A percentile compares a stretch with the other conserved stretches of the same genome.
These are phyloP conservation scores for Rhinoderma darwinii DNA, from an alignment of 2,113 vertebrate genomes.

Conservation along the genomic window DNA sequence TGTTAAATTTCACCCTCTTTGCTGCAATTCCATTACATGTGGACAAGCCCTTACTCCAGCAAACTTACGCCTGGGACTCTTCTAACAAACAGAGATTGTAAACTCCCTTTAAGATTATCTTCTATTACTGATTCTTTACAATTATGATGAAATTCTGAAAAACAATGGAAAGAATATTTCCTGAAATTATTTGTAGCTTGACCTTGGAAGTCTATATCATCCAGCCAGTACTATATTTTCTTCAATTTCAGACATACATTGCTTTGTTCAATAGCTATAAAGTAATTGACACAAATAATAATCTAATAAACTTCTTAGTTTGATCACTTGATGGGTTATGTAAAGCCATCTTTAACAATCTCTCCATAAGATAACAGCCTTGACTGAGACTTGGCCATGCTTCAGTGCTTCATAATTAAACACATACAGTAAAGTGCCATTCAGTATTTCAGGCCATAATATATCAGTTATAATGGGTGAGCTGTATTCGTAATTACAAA, in stretches of 20 bases:
- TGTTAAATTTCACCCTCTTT: too few relatives aligned
- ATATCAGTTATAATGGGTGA: not conserved
- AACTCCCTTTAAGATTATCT: too few relatives aligned
- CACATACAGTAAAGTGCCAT: not conserved
- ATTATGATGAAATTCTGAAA: not conserved
- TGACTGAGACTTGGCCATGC: not conserved
- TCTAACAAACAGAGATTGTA: too few relatives aligned
- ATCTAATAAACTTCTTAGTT: conserved; percentile 22
- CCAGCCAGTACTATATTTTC: too few relatives aligned
- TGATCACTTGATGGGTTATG: conserved; percentile 26
- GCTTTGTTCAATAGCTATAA: conserved; percentile 9
- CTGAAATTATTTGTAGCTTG: not conserved
- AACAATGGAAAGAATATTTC: not conserved
- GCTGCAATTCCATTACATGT: too few relatives aligned
- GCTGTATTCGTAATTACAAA: not conserved
- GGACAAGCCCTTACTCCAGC: too few relatives aligned
- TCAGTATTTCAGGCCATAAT: not conserved
- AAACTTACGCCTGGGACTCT: too few relatives aligned
- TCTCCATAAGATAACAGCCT: not conserved
- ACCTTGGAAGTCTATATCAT: not conserved
- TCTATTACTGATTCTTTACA: too few relatives aligned
- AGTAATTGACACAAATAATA: conserved; percentile 36
- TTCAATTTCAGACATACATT: not conserved
- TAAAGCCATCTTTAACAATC: conserved; percentile 15
- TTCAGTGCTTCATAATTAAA: conserved; percentile 4